Percentiles rank a stretch among this genome's conserved stretches.
Evolutionary conservation across 2,113 vertebrate genomes (phyloP).

Genomic region (Lagenorhynchus albirostris): DNA sequence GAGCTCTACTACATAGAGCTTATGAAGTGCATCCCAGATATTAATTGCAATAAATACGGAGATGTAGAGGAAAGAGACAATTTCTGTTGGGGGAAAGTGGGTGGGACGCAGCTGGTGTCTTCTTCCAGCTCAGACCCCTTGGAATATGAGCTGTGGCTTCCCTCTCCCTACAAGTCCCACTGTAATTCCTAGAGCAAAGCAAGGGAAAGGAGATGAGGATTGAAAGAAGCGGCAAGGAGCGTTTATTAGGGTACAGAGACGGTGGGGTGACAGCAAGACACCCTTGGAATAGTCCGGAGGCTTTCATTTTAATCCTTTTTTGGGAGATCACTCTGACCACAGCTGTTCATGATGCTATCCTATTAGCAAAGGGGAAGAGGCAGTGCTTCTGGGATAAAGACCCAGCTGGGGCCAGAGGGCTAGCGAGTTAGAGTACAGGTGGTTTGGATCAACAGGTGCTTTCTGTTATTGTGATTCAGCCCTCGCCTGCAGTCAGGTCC

Average conservation of each 20-base stretch:
- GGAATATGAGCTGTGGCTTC: not conserved
- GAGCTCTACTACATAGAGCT: not conserved
- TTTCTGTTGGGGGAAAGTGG: not conserved
- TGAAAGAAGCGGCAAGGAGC: not conserved
- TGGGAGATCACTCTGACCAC: not conserved
- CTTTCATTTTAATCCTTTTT: not conserved
- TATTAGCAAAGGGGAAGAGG: not conserved
- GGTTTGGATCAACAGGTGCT: not conserved
- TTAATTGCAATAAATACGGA: not conserved
- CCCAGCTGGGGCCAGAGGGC: slow-evolving; percentile 66
- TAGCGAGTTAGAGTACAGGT: slow-evolving; percentile 36
- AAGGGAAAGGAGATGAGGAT: not conserved
- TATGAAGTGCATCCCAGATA: not conserved
- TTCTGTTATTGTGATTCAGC: not conserved
- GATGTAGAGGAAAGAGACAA: not conserved
- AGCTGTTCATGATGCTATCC: not conserved
- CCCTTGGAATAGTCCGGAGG: not conserved
- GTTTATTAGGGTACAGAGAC: not conserved
- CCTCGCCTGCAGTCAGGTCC: not conserved
- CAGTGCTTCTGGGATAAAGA: slow-evolving; percentile 38
- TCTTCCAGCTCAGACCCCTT: not conserved
- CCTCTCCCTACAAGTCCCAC: not conserved
- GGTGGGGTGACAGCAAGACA: not conserved
- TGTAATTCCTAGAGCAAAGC: not conserved
- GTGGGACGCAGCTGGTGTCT: not conserved